A percentile compares a stretch with the other conserved stretches of the same genome.
phyloP scores from a whole-genome alignment of 2,888 invertebrate genomes.

The Diachrysia chrysitis region DNA sequence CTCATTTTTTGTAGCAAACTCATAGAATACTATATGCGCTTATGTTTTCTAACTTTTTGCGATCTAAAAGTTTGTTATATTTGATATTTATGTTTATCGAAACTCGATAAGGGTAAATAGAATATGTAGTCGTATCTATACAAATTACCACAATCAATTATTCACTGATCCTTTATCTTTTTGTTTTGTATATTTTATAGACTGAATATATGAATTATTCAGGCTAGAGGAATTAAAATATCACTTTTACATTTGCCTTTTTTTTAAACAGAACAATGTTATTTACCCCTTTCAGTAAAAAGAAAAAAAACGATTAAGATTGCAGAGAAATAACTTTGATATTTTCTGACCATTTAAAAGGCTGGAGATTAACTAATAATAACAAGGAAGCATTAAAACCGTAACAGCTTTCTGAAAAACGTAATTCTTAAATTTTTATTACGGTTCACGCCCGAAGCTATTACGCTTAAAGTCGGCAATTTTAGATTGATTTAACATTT shows the following conservation, averaged over 20 bases:
- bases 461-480: slow-evolving; percentile 11
- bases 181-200: too few species aligned
- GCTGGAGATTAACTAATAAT: background rate
- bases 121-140: too few species aligned
- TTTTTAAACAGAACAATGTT: background rate
- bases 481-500: slow-evolving; percentile 27
- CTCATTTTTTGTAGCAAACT: slow-evolving; percentile 20
- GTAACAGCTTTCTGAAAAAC: slow-evolving; percentile 1
- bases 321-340: background rate
- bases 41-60: slow-evolving; percentile 21
- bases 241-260: background rate
- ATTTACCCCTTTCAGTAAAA: background rate
- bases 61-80: slow-evolving; percentile 16
- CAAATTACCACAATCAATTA: background rate
- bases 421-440: slow-evolving; percentile 5
- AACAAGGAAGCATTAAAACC: background rate
- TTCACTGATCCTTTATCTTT: background rate
- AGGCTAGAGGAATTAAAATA: too few species aligned
- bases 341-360: background rate
- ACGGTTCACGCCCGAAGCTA: slow-evolving; percentile 11
- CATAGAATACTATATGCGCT: slow-evolving; percentile 18
- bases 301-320: background rate
- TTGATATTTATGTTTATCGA: slow-evolving; percentile 12
- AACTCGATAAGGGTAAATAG: slow-evolving; percentile 18
- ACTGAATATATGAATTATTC: too few species aligned